Evolutionary conservation across 2,888 invertebrate genomes (phyloP).

Genomic region (Mayetiola destructor): DNA sequence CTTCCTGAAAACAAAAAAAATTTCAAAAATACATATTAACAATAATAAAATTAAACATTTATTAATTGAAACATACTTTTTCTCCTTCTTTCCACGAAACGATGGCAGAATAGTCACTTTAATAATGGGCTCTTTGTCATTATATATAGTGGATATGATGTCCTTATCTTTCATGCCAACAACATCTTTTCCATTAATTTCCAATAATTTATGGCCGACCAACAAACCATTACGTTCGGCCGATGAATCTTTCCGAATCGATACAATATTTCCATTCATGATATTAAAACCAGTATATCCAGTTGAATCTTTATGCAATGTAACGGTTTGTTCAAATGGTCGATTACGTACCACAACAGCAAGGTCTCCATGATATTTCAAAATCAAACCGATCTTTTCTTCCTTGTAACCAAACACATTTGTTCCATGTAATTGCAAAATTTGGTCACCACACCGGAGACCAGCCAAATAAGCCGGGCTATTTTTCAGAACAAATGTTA

Average conservation of each 20-base stretch:
- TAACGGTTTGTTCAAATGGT: conserved; percentile 84
- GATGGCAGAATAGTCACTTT: conserved; percentile 75
- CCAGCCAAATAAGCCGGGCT: conserved; percentile 69
- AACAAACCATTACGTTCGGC: conserved; percentile 82
- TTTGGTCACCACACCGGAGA: too few relatives aligned
- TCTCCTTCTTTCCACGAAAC: conserved; percentile 83
- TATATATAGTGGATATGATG: conserved; percentile 54
- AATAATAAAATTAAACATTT: too few relatives aligned
- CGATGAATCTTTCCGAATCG: conserved; percentile 75
- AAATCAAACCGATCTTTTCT: conserved; percentile 65
- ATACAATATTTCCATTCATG: conserved; percentile 61
- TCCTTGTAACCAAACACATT: conserved; percentile 72
- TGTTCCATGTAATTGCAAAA: conserved; percentile 68
- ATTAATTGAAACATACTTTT: conserved; percentile 70
- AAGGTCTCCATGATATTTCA: conserved; percentile 62
- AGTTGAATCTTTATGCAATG: conserved; percentile 74
- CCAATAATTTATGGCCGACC: conserved; percentile 76
- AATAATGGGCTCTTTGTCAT: conserved; percentile 51
- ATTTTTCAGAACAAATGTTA: conserved; percentile 63
- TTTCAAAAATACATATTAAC: too few relatives aligned
- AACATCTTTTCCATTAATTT: conserved; percentile 80
- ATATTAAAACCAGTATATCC: conserved; percentile 79
- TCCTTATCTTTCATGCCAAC: conserved; percentile 83
- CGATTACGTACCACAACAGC: conserved; percentile 70
- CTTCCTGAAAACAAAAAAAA: too few relatives aligned